Percentiles rank a stretch among this genome's conserved stretches.
These are phyloP conservation scores for Manacus vitellinus DNA, from an alignment of 2,113 vertebrate species.

Conservation along the genomic window DNA sequence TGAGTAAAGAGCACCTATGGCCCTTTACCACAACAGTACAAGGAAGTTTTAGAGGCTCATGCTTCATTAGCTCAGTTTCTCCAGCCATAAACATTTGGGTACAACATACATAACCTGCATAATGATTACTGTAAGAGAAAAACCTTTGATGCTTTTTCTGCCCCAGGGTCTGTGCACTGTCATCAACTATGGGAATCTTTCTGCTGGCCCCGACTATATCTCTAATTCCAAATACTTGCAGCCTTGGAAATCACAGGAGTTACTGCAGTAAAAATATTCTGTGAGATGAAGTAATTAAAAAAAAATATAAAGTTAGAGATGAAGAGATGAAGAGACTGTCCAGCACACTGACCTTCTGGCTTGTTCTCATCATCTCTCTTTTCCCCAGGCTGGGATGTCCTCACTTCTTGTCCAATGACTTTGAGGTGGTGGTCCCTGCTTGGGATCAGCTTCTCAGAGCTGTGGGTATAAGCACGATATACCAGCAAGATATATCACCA, in stretches of 20 bases:
- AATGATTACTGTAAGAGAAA: not conserved
- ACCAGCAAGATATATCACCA: not conserved
- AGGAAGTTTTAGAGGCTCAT: not conserved
- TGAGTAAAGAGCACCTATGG: not conserved
- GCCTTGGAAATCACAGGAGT: not conserved
- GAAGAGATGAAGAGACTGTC: not conserved
- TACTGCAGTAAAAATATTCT: not conserved
- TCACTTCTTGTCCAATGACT: not conserved
- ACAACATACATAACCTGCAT: not conserved
- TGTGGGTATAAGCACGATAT: not conserved
- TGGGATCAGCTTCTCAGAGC: not conserved
- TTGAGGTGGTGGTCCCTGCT: not conserved
- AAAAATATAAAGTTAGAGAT: not conserved
- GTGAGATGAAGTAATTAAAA: not conserved
- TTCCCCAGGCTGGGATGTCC: not conserved
- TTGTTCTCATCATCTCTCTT: not conserved
- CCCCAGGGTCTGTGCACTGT: not conserved
- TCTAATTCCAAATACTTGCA: not conserved
- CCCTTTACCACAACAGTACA: not conserved
- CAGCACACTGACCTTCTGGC: not conserved
- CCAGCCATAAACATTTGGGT: not conserved
- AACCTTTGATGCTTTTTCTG: not conserved
- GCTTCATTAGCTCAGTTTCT: not conserved
- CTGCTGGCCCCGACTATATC: not conserved
- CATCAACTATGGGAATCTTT: not conserved